Evolutionary conservation across 37 sponge, comb jelly and placozoan species (phyloP).

Genomic region (Hexactinellida sp.): DNA sequence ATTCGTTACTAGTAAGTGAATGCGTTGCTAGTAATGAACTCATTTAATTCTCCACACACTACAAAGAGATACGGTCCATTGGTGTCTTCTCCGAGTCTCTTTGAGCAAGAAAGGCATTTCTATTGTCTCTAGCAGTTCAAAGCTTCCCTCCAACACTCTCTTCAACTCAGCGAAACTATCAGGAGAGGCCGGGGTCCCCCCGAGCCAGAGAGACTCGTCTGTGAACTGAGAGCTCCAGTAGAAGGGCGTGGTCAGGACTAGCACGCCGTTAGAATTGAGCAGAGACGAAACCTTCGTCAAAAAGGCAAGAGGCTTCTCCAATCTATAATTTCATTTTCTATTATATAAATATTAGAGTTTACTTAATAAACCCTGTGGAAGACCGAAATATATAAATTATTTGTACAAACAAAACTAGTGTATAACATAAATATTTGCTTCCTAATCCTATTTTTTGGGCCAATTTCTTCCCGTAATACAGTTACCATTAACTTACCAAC

Average conservation of each 20-base stretch:
- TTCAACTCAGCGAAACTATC: constrained; percentile 39
- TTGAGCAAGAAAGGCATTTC: constrained; percentile 63
- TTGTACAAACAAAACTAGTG: too few species aligned
- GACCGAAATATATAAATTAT: too few species aligned
- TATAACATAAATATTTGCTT: too few species aligned
- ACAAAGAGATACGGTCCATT: constrained; percentile 64
- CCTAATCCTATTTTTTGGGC: too few species aligned
- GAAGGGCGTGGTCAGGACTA: constrained; percentile 66
- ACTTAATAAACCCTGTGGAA: too few species aligned
- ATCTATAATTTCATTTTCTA: constrained; percentile 15
- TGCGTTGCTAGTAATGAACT: too few species aligned
- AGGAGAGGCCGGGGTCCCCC: constrained; percentile 18
- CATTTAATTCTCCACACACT: constrained; percentile 63
- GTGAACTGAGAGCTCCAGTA: constrained; percentile 76
- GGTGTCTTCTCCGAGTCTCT: constrained; percentile 56
- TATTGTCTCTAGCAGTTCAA: constrained; percentile 46
- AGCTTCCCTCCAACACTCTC: constrained; percentile 33
- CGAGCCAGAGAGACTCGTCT: constrained; percentile 27
- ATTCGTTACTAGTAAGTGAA: background rate
- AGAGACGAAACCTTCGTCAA: constrained; percentile 34
- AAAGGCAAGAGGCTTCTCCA: constrained; percentile 47
- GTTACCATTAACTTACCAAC: too few species aligned
- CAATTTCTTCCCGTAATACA: too few species aligned
- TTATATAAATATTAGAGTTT: too few species aligned
- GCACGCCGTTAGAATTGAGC: constrained; percentile 60